Percentiles rank a stretch among this genome's conserved stretches.
phyloP scores from a whole-genome alignment of 2,113 vertebrate genomes.

The rabbit (Oryctolagus cuniculus) region DNA sequence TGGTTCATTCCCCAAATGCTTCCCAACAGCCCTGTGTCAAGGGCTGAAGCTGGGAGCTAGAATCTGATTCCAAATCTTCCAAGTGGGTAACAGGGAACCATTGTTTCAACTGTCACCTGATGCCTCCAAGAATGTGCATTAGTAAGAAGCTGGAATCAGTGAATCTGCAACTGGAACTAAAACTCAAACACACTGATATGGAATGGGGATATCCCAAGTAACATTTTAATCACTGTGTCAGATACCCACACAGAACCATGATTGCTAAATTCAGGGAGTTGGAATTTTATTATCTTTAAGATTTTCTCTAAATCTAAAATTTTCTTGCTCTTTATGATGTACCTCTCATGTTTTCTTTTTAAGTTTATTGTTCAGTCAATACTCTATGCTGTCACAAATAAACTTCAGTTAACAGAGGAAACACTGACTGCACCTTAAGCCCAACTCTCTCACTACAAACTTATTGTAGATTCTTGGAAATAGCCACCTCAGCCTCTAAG shows the following conservation, averaged over 20 bases:
- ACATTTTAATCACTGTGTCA: too few species aligned
- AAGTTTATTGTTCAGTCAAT: not conserved
- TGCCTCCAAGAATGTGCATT: too few species aligned
- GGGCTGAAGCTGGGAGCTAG: too few species aligned
- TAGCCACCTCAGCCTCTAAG: not conserved
- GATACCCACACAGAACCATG: not conserved
- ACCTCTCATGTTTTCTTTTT: not conserved
- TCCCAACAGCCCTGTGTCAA: too few species aligned
- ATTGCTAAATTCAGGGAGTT: slow-evolving; percentile 15
- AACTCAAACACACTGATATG: too few species aligned
- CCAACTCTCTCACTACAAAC: not conserved
- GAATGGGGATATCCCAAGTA: too few species aligned
- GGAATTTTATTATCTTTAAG: not conserved
- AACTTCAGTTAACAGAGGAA: not conserved
- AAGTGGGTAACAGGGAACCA: too few species aligned
- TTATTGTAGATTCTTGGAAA: not conserved
- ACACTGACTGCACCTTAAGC: not conserved
- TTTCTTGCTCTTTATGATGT: not conserved
- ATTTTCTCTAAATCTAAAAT: not conserved
- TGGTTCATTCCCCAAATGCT: too few species aligned
- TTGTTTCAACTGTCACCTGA: too few species aligned
- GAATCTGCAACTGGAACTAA: too few species aligned
- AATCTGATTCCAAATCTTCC: too few species aligned
- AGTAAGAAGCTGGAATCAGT: too few species aligned
- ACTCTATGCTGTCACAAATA: not conserved